Evolutionary conservation across 2,113 vertebrate species (phyloP), one percentile per base, ranked within the genome.

Genomic region (Pycnonotus jocosus): DNA sequence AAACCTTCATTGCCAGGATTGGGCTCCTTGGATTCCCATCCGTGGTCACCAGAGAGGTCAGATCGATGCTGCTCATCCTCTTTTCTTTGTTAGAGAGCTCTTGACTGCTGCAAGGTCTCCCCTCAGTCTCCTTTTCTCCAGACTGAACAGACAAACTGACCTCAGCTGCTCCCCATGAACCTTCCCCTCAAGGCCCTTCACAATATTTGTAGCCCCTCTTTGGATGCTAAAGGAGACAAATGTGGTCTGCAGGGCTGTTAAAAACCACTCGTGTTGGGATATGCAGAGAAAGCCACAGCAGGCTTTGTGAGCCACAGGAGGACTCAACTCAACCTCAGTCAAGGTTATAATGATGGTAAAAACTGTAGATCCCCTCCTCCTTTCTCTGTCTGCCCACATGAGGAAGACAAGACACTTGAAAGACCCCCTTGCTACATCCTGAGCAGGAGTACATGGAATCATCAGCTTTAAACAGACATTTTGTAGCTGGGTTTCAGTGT

Each of bases 391-490:
- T 85, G 33, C 62, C 77, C 27, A 31, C 15, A 33, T 5, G 10
- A 82, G 11, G 30, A 73, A 69, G 20, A 17, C 4, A n/a, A 81
- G n/a, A 24, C 1, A 0, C 4, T 40, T 68, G 21, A 51, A 89
- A 58, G 22, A n/a, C 5, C 50, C 1, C 8, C 12, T 50, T 76
- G 30, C 6, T 42, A n/a, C 3, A 21, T 27, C 11, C 28, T 80
- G 42, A 53, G 20, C 23, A 33, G 33, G 15, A 3, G 2, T 14
- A 42, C 0, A 0, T 66, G 17, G 30, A 37, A 58, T 61, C 62
- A 64, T 10, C 27, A 35, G 7, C 25, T 80, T 83, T 42, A 77
- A 83, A 27, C 3, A 37, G 24, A 18, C 4, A 54, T 74, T 54
- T 71, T 70, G 6, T 53, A 61, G 24, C 13, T 87, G 22, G 8